Conservation (phyloP, 1,140 invertebrate species). For the Drosophila punjabiensis region DNA sequence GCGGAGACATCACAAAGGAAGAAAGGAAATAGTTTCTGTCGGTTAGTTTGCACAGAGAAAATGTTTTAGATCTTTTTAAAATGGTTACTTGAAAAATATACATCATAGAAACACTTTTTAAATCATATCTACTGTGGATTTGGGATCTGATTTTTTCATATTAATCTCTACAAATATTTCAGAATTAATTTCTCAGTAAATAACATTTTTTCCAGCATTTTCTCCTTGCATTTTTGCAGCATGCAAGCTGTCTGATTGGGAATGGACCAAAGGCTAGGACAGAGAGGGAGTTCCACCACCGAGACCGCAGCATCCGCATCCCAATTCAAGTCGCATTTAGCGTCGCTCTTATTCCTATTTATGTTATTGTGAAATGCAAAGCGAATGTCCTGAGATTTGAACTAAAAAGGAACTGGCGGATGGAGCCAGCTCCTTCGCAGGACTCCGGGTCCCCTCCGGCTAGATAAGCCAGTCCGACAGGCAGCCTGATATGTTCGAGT, state of each 20-base stretch:
- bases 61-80: not conserved
- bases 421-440: not conserved
- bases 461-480: conserved; percentile 58
- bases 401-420: conserved; percentile 13
- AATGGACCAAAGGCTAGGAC: conserved; percentile 5
- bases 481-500: conserved; percentile 65
- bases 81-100: not conserved
- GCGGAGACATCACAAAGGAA: conserved; percentile 11
- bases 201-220: not conserved
- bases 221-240: conserved; percentile 6
- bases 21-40: conserved; percentile 47
- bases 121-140: too few species aligned
- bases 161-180: not conserved
- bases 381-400: conserved; percentile 52
- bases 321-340: conserved; percentile 48
- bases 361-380: conserved; percentile 78
- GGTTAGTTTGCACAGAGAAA: not conserved
- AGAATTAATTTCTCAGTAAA: not conserved
- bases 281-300: not conserved
- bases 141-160: not conserved
- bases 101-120: not conserved
- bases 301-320: not conserved
- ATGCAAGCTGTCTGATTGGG: conserved; percentile 37
- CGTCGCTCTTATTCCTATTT: conserved; percentile 69
- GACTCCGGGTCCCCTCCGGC: conserved; percentile 22